Conservation (phyloP, 2,797 vertebrate genomes). For the Clarias laeviceps region DNA sequence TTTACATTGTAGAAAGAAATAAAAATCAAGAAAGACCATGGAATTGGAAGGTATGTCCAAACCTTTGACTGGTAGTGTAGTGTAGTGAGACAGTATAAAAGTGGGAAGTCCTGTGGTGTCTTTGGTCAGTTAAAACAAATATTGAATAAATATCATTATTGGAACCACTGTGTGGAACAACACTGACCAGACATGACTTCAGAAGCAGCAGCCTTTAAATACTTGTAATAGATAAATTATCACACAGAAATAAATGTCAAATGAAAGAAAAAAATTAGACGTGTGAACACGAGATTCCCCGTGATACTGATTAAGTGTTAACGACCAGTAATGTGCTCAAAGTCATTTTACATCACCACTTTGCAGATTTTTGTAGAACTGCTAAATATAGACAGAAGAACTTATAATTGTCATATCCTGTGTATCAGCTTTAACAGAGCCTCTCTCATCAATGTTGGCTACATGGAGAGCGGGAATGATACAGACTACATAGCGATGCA, state of each 20-base stretch:
- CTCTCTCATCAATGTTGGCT: constrained; percentile 93
- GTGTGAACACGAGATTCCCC: no score
- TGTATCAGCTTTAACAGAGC: constrained; percentile 90
- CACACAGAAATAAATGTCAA: neutral
- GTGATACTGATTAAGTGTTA: neutral
- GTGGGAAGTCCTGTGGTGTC: neutral
- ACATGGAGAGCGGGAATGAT: constrained; percentile 90
- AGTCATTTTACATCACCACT: neutral
- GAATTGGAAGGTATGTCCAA: no score
- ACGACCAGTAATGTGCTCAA: neutral
- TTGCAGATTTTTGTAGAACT: neutral
- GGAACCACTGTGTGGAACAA: neutral
- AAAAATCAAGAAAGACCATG: no score
- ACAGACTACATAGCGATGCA: constrained; percentile 99
- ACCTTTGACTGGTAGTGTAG: no score
- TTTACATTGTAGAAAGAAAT: no score
- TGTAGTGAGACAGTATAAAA: neutral
- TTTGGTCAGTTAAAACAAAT: neutral
- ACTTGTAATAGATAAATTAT: neutral
- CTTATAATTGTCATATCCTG: neutral
- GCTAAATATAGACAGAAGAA: neutral
- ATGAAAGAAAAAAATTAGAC: neutral
- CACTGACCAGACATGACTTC: neutral
- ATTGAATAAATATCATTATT: neutral
- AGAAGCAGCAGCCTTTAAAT: neutral